These are phyloP conservation scores for Bombus waltoni DNA, from an alignment of 1,140 invertebrate species.

Conservation along the genomic window DNA sequence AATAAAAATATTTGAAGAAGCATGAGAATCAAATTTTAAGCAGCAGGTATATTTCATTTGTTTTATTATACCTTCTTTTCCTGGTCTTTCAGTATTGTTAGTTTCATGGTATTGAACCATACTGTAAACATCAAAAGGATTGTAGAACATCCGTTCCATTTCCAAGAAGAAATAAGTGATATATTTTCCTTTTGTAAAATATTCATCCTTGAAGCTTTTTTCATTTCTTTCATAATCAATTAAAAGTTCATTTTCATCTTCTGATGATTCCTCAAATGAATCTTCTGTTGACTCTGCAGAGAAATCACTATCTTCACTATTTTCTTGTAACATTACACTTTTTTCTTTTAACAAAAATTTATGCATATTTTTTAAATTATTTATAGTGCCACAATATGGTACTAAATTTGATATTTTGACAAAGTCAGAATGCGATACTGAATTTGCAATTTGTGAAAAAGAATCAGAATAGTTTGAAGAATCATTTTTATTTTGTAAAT, in stretches of 20 bases:
- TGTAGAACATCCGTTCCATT: constrained; percentile 77
- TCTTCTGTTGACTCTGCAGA: constrained; percentile 75
- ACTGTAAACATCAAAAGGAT: constrained; percentile 76
- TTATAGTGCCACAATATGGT: constrained; percentile 6
- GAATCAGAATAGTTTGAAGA: not conserved
- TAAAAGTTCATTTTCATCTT: constrained; percentile 67
- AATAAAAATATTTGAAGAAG: constrained; percentile 59
- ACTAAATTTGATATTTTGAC: constrained; percentile 3
- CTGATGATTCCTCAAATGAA: constrained; percentile 67
- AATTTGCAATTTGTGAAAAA: not conserved
- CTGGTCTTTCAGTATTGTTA: constrained; percentile 55
- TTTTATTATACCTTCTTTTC: constrained; percentile 72
- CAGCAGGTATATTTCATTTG: constrained; percentile 51
- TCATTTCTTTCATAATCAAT: constrained; percentile 63
- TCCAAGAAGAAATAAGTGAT: constrained; percentile 78
- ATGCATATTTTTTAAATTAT: constrained; percentile 12
- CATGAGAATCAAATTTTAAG: constrained; percentile 62
- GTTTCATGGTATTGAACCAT: constrained; percentile 74
- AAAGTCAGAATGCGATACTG: constrained; percentile 2
- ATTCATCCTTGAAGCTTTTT: constrained; percentile 72
- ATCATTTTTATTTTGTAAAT: not conserved
- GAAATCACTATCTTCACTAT: constrained; percentile 76
- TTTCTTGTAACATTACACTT: constrained; percentile 56
- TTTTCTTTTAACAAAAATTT: constrained; percentile 67
- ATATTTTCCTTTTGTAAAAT: constrained; percentile 79